Evolutionary conservation across 2,797 vertebrate genomes (phyloP).

Genomic region (Discoglossus pictus): DNA sequence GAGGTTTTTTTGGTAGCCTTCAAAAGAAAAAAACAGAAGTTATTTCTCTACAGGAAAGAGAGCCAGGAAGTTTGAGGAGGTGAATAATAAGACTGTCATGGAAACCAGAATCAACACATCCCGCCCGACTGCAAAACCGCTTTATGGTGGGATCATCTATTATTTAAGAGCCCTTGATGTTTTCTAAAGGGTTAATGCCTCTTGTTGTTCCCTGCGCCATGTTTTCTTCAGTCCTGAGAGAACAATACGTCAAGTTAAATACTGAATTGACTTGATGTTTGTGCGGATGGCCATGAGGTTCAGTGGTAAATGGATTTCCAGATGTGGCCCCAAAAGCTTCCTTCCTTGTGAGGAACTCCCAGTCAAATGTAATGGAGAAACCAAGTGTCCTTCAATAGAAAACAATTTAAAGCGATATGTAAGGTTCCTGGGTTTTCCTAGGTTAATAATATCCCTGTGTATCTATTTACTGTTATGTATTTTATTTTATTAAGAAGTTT

Average conservation of each 20-base stretch:
- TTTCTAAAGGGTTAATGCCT: background rate
- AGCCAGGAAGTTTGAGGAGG: slow-evolving; percentile 14
- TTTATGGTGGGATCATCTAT: background rate
- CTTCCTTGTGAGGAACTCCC: slow-evolving; percentile 11
- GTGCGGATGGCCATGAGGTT: slow-evolving; percentile 10
- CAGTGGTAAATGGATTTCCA: slow-evolving; percentile 13
- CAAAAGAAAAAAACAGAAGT: slow-evolving; percentile 14
- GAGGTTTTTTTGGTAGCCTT: slow-evolving; percentile 19
- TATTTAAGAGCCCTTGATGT: background rate
- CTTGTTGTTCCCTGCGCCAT: background rate
- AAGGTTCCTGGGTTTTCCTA: no score
- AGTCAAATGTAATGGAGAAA: slow-evolving; percentile 24
- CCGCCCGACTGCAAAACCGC: background rate
- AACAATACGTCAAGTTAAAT: slow-evolving; percentile 9
- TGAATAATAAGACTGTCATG: background rate
- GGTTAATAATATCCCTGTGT: no score
- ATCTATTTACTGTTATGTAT: no score
- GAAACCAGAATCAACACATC: slow-evolving; percentile 19
- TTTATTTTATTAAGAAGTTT: no score
- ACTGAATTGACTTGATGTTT: background rate
- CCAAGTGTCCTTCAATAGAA: slow-evolving; percentile 6
- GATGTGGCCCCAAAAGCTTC: slow-evolving; percentile 19
- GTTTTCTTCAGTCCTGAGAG: background rate
- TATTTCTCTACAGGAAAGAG: background rate
- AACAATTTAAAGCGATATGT: no score